Evolutionary conservation across 1,140 invertebrate species (phyloP).

Genomic region (Anoplophora glabripennis): DNA sequence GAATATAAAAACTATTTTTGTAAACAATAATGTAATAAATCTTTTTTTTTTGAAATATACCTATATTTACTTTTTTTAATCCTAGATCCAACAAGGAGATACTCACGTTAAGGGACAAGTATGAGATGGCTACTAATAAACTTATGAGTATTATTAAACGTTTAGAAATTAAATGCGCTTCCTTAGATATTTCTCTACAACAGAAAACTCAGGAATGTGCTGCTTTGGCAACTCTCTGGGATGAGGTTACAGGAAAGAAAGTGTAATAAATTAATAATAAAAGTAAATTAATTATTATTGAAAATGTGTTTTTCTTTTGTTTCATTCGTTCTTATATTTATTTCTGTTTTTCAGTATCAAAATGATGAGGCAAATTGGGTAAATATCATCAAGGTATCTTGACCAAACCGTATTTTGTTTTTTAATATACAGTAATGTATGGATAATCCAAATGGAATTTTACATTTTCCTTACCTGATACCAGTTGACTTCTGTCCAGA

Average conservation of each 20-base stretch:
- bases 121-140: conserved; percentile 32
- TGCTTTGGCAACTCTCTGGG: conserved; percentile 38
- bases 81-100: conserved; percentile 40
- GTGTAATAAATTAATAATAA: conserved; percentile 31
- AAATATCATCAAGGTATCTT: too few species aligned
- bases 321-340: too few species aligned
- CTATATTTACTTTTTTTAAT: conserved; percentile 9
- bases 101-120: conserved; percentile 27
- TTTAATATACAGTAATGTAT: too few species aligned
- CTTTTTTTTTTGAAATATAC: not conserved
- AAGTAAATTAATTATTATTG: not conserved
- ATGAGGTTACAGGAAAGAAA: too few species aligned
- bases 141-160: conserved; percentile 35
- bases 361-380: too few species aligned
- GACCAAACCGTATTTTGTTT: too few species aligned
- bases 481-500: too few species aligned
- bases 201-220: conserved; percentile 42
- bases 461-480: too few species aligned
- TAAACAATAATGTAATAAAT: too few species aligned
- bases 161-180: conserved; percentile 42
- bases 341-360: too few species aligned
- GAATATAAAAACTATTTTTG: not conserved
- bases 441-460: too few species aligned
- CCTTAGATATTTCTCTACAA: conserved; percentile 36
- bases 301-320: not conserved